These are phyloP conservation scores for Paedocypris sp. DNA, from an alignment of 2,113 vertebrate genomes.

Conservation along the genomic window DNA sequence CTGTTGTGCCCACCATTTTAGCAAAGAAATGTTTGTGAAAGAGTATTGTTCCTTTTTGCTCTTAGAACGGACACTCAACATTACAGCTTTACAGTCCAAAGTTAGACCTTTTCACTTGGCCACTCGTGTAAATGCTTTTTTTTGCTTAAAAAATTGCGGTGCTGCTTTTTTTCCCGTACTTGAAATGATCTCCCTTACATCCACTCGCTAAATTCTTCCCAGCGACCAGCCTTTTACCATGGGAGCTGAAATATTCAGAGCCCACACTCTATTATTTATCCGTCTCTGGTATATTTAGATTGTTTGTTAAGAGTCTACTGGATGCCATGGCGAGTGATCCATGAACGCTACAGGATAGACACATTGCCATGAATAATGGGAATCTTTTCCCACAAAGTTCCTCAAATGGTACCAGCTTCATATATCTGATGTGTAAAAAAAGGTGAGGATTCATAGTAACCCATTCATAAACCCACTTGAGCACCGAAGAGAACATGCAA, in stretches of 20 bases:
- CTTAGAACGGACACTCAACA: too few species aligned
- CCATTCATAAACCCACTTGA: too few species aligned
- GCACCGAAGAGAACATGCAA: too few species aligned
- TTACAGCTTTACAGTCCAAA: too few species aligned
- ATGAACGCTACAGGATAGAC: not conserved
- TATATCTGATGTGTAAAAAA: too few species aligned
- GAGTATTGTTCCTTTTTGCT: too few species aligned
- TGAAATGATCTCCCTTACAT: conserved; percentile 41
- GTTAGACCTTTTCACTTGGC: too few species aligned
- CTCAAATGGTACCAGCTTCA: too few species aligned
- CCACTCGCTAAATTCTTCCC: conserved; percentile 34
- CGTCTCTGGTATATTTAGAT: conserved; percentile 43
- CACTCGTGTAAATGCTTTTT: conserved; percentile 23
- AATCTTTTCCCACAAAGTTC: too few species aligned
- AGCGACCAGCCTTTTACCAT: conserved; percentile 43
- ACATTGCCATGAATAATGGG: not conserved
- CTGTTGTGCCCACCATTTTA: too few species aligned
- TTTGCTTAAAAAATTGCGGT: conserved; percentile 5
- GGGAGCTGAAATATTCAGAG: conserved; percentile 41
- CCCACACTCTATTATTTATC: conserved; percentile 43
- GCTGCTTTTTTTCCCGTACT: conserved; percentile 15
- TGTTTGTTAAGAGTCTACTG: conserved; percentile 30
- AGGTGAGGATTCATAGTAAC: too few species aligned
- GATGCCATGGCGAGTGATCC: not conserved
- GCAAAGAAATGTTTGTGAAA: too few species aligned